Conservation (phyloP, 1,140 invertebrate genomes). For the Saccostrea echinata region DNA sequence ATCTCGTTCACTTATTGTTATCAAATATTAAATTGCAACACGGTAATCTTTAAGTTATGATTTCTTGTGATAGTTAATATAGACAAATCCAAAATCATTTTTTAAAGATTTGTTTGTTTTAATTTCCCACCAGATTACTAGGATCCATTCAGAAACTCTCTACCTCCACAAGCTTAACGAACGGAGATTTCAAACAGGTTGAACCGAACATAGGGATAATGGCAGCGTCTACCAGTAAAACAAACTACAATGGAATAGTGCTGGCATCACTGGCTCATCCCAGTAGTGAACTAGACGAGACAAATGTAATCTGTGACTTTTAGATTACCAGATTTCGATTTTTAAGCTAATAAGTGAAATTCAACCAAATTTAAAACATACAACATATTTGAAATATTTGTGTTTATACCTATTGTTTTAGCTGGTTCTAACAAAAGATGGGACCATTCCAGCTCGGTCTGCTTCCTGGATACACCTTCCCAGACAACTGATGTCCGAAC, state of each 20-base stretch:
- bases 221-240: neutral
- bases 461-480: constrained; percentile 26
- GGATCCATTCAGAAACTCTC: neutral
- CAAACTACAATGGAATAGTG: neutral
- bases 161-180: neutral
- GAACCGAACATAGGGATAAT: neutral
- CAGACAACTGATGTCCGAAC: neutral
- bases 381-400: neutral
- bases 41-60: too few relatives aligned
- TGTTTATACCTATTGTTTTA: neutral
- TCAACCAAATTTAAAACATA: neutral
- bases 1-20: too few relatives aligned
- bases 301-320: neutral
- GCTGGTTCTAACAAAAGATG: constrained; percentile 6
- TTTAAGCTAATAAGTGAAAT: neutral
- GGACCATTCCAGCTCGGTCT: neutral
- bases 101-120: too few relatives aligned
- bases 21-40: too few relatives aligned
- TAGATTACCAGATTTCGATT: neutral
- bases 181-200: constrained; percentile 1
- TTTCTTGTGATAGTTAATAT: too few relatives aligned
- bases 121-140: neutral
- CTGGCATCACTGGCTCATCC: neutral
- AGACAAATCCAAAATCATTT: too few relatives aligned
- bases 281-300: neutral